These are phyloP conservation scores for Epirrhoe alternata DNA, from an alignment of 2,888 invertebrate genomes.

Conservation along the genomic window DNA sequence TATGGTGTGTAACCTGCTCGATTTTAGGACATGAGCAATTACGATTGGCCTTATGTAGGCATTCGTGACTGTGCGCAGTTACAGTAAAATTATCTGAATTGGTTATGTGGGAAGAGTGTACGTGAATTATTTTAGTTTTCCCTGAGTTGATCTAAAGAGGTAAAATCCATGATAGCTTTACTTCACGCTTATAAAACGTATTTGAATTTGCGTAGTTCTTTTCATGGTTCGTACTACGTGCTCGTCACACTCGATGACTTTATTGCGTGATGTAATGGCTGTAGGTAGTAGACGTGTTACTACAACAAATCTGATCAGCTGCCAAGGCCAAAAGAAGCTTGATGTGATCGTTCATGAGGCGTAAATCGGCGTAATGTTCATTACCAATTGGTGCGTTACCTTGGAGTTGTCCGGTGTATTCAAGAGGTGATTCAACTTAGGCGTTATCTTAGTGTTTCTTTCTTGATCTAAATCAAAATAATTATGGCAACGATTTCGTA, in stretches of 20 bases:
- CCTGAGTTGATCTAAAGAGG: no score
- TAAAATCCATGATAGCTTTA: constrained; percentile 2
- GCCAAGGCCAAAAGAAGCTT: constrained; percentile 59
- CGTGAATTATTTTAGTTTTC: no score
- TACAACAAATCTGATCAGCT: constrained; percentile 53
- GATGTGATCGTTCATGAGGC: constrained; percentile 43
- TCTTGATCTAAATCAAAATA: background rate
- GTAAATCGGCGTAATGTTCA: constrained; percentile 39
- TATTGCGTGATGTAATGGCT: constrained; percentile 59
- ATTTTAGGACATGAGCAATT: no score
- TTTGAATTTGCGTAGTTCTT: constrained; percentile 20
- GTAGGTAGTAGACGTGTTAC: constrained; percentile 44
- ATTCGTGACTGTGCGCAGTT: no score
- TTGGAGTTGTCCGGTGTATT: constrained; percentile 35
- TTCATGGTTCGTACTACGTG: constrained; percentile 20
- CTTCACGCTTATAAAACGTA: constrained; percentile 8
- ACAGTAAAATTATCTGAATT: no score
- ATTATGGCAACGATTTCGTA: background rate
- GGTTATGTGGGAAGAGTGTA: no score
- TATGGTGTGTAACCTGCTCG: no score
- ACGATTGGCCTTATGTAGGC: no score
- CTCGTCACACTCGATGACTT: constrained; percentile 53
- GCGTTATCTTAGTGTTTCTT: background rate
- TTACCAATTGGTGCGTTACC: constrained; percentile 36
- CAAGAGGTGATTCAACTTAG: constrained; percentile 28